Evolutionary conservation across 1,140 invertebrate species (phyloP).

Genomic region (Charaxes varanes): DNA sequence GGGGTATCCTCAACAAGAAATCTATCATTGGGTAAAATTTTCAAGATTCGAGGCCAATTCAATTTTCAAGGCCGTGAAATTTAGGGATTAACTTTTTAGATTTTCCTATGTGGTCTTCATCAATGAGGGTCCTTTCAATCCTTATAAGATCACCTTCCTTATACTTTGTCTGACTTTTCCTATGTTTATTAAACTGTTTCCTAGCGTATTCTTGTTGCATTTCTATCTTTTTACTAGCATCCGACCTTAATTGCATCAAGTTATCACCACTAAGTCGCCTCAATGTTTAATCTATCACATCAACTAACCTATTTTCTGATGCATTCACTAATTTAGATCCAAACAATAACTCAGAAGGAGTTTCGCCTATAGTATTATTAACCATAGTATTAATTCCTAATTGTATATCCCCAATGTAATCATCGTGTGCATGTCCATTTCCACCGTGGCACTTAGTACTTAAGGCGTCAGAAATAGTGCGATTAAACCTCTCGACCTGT

Average conservation of each 20-base stretch:
- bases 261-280: slow-evolving; percentile 2
- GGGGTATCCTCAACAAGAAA: slow-evolving; percentile 7
- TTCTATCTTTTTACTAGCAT: slow-evolving; percentile 15
- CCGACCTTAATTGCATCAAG: neutral
- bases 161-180: slow-evolving; percentile 14
- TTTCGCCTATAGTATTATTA: slow-evolving; percentile 23
- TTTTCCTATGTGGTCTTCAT: slow-evolving; percentile 18
- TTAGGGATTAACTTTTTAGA: slow-evolving; percentile 25
- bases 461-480: slow-evolving; percentile 26
- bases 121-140: slow-evolving; percentile 18
- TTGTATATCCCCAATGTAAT: slow-evolving; percentile 24
- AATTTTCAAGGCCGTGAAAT: slow-evolving; percentile 26
- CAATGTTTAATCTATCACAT: slow-evolving; percentile 14
- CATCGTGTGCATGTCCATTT: slow-evolving; percentile 23
- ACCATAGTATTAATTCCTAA: slow-evolving; percentile 26
- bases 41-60: slow-evolving; percentile 19
- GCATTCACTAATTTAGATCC: slow-evolving; percentile 21
- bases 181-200: slow-evolving; percentile 15
- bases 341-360: slow-evolving; percentile 25
- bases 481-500: slow-evolving; percentile 31
- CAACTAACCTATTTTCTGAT: slow-evolving; percentile 17
- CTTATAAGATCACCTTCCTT: slow-evolving; percentile 20
- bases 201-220: slow-evolving; percentile 19
- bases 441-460: slow-evolving; percentile 14
- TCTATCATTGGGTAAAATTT: slow-evolving; percentile 15